These are phyloP conservation scores for Cryptocephalus primarius DNA, from an alignment of 2,888 invertebrate species.

Conservation along the genomic window DNA sequence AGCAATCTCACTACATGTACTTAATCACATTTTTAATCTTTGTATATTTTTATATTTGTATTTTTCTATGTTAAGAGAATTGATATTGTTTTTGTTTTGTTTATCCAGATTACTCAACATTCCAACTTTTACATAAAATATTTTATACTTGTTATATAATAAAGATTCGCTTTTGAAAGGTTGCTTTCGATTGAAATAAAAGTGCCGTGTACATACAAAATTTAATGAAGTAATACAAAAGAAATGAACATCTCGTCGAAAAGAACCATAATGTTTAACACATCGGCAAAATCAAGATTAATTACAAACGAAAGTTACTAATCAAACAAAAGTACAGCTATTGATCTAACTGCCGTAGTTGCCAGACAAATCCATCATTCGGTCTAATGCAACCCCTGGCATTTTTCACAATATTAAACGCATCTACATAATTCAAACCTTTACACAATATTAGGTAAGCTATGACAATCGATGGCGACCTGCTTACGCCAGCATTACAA, in stretches of 20 bases:
- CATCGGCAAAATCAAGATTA: too few species aligned
- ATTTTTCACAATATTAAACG: slow-evolving; percentile 54
- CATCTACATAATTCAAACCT: slow-evolving; percentile 48
- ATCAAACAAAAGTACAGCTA: too few species aligned
- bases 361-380: slow-evolving; percentile 68
- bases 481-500: slow-evolving; percentile 87
- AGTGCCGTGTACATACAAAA: too few species aligned
- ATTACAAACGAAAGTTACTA: too few species aligned
- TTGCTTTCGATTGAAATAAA: too few species aligned
- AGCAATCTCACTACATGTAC: not conserved
- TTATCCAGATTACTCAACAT: slow-evolving; percentile 16
- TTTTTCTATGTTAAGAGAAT: not conserved
- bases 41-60: not conserved
- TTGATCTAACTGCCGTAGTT: slow-evolving; percentile 36
- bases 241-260: too few species aligned
- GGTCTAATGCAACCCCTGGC: slow-evolving; percentile 62
- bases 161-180: slow-evolving; percentile 6
- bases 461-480: slow-evolving; percentile 69
- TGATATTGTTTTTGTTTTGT: slow-evolving; percentile 12
- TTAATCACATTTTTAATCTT: not conserved
- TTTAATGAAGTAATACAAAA: too few species aligned
- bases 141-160: slow-evolving; percentile 22
- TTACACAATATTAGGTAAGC: slow-evolving; percentile 64
- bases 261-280: too few species aligned
- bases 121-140: slow-evolving; percentile 22